A percentile compares a stretch with the other conserved stretches of the same genome.
phyloP scores from a whole-genome alignment of 2,888 invertebrate species.

The Hirtodrosophila alboralis region DNA sequence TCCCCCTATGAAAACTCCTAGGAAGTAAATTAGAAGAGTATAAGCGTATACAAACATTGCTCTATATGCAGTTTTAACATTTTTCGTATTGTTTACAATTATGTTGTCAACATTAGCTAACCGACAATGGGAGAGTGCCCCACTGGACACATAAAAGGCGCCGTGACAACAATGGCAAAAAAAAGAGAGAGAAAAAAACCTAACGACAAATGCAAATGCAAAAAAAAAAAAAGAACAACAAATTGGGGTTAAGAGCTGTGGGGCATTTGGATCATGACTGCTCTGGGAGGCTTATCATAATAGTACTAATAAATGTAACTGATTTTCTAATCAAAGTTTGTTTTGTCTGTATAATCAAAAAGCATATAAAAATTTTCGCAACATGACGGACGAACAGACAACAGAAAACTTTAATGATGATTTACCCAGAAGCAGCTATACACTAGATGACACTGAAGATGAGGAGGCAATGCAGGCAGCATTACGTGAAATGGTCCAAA shows the following conservation, averaged over 20 bases:
- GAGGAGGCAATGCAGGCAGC: slow-evolving; percentile 48
- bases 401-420: not conserved
- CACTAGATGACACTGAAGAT: slow-evolving; percentile 29
- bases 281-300: slow-evolving; percentile 13
- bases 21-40: too few species aligned
- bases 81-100: slow-evolving; percentile 49
- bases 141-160: slow-evolving; percentile 59
- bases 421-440: not conserved
- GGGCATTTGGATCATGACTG: slow-evolving; percentile 8
- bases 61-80: not conserved
- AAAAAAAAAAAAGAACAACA: slow-evolving; percentile 18
- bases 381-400: slow-evolving; percentile 8
- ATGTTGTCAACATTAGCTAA: slow-evolving; percentile 56
- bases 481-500: slow-evolving; percentile 47
- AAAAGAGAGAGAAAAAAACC: too few species aligned
- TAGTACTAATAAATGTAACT: slow-evolving; percentile 24
- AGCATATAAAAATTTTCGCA: slow-evolving; percentile 10
- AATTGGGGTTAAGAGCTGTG: slow-evolving; percentile 56
- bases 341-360: slow-evolving; percentile 2
- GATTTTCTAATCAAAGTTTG: slow-evolving; percentile 66
- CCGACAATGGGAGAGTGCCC: slow-evolving; percentile 47
- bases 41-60: slow-evolving; percentile 31
- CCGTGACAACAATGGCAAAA: slow-evolving; percentile 47
- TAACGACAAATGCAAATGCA: slow-evolving; percentile 15
- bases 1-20: too few species aligned